Conservation (phyloP, 1,140 invertebrate species). For the Lucilia cuprina region DNA sequence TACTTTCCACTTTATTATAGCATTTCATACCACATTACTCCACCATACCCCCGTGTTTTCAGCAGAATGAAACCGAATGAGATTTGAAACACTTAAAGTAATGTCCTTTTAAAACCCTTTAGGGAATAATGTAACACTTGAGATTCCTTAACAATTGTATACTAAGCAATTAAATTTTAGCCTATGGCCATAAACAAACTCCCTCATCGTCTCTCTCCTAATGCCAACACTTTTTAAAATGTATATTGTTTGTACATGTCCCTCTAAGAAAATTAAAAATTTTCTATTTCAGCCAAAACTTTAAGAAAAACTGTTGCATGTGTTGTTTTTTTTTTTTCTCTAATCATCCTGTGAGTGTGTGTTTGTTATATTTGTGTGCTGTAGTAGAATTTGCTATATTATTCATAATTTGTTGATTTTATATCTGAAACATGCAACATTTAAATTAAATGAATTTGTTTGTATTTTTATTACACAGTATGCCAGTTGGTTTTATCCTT, state of each 20-base stretch:
- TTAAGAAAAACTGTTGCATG: constrained; percentile 34
- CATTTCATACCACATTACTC: not conserved
- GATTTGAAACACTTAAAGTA: constrained; percentile 25
- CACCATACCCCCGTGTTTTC: too few relatives aligned
- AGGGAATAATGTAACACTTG: constrained; percentile 35
- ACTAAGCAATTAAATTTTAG: constrained; percentile 32
- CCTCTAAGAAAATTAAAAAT: constrained; percentile 26
- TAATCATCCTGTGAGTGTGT: not conserved
- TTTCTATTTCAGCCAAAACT: constrained; percentile 24
- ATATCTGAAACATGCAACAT: constrained; percentile 27
- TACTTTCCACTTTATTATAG: constrained; percentile 16
- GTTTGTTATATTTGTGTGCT: not conserved
- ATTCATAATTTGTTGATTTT: constrained; percentile 20
- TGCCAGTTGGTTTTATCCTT: not conserved
- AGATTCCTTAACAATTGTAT: constrained; percentile 34
- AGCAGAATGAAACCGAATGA: not conserved
- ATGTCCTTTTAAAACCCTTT: constrained; percentile 33
- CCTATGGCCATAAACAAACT: not conserved
- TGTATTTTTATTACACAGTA: not conserved
- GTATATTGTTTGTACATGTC: not conserved
- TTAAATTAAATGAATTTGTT: constrained; percentile 34
- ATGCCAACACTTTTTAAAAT: not conserved
- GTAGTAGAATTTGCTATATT: not conserved
- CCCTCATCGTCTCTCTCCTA: not conserved
- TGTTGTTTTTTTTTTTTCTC: not conserved